Conservation (phyloP, 2,113 vertebrate genomes). For the Cinclus mexicanus region DNA sequence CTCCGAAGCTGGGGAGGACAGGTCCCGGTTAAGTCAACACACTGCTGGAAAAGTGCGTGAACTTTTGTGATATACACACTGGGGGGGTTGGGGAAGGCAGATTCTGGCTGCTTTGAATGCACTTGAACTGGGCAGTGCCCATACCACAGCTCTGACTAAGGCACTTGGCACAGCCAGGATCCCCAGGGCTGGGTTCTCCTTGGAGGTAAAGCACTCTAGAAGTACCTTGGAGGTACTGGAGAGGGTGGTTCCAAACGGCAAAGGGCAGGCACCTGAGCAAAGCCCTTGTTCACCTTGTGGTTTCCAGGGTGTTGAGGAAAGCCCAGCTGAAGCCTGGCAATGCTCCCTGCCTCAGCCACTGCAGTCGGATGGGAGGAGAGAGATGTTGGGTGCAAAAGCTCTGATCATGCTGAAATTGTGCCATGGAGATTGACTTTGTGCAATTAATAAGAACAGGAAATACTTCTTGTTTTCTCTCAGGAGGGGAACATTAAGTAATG, state of each 20-base stretch:
- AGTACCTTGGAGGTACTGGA: neutral
- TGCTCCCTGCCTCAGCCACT: neutral
- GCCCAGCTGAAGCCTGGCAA: slow-evolving; percentile 44
- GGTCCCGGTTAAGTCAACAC: slow-evolving; percentile 29
- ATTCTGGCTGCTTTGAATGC: slow-evolving; percentile 57
- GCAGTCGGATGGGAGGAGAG: slow-evolving; percentile 10
- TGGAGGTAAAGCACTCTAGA: neutral
- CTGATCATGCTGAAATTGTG: slow-evolving; percentile 46
- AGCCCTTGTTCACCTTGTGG: neutral
- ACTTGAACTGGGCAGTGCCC: slow-evolving; percentile 66
- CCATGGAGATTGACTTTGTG: slow-evolving; percentile 70
- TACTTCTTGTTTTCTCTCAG: slow-evolving; percentile 83
- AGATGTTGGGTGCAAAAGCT: slow-evolving; percentile 14
- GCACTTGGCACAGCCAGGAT: slow-evolving; percentile 31
- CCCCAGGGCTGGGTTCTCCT: neutral
- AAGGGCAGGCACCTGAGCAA: neutral
- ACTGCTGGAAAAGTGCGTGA: slow-evolving; percentile 37
- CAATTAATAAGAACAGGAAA: slow-evolving; percentile 86
- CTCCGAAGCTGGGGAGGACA: neutral
- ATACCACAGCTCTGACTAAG: slow-evolving; percentile 70
- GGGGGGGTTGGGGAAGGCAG: neutral
- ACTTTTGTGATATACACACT: slow-evolving; percentile 38
- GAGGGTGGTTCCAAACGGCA: neutral
- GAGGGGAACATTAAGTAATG: slow-evolving; percentile 80
- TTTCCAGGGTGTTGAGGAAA: neutral